Percentiles rank a stretch among this genome's conserved stretches.
Evolutionary conservation across 2,113 vertebrate genomes (phyloP).

Genomic region (Butorides virescens): DNA sequence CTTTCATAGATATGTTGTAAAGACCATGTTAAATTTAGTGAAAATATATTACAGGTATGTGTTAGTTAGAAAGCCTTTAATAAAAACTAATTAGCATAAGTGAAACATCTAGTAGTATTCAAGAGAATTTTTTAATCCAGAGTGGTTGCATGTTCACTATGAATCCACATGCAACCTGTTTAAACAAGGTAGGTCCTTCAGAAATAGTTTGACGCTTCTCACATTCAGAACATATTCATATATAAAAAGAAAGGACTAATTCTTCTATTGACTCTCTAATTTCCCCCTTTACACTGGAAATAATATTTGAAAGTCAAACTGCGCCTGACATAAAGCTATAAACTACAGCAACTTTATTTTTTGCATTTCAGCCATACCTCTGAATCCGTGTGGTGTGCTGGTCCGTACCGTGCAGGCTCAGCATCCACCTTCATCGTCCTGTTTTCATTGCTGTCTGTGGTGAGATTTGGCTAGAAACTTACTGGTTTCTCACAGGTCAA

Average conservation of each 20-base stretch:
- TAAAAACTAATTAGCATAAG: neutral
- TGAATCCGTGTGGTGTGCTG: neutral
- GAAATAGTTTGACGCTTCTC: neutral
- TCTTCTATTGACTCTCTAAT: neutral
- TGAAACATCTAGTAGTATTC: neutral
- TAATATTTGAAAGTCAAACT: neutral
- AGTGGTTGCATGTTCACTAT: neutral
- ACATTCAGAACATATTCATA: neutral
- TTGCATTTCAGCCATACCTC: neutral
- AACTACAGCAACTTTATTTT: neutral
- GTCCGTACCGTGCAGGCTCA: neutral
- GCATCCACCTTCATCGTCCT: neutral
- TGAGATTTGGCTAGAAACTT: neutral
- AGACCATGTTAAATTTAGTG: neutral
- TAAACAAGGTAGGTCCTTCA: neutral
- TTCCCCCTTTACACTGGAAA: neutral
- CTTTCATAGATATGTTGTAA: neutral
- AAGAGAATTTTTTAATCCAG: neutral
- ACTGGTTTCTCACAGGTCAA: neutral
- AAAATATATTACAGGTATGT: neutral
- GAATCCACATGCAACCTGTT: neutral
- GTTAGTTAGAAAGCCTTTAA: neutral
- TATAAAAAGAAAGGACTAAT: neutral
- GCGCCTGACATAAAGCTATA: neutral
- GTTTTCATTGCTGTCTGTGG: neutral